A percentile compares a stretch with the other conserved stretches of the same genome.
phyloP scores from a whole-genome alignment of 2,888 invertebrate genomes.

The Acanthosepion pharaonis region DNA sequence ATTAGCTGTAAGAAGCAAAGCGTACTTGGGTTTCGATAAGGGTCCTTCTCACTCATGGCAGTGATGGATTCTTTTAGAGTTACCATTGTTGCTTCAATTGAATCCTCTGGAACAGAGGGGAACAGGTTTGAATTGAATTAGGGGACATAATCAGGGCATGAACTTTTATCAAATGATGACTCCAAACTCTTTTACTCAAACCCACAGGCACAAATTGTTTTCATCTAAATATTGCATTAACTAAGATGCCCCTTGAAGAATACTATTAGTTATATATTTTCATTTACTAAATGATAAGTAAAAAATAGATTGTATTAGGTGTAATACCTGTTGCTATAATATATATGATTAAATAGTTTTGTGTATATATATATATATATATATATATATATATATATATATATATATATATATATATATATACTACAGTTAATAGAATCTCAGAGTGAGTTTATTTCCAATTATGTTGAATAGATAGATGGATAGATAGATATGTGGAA shows the following conservation, averaged over 20 bases:
- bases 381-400: no score
- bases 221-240: background rate
- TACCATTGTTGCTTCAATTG: slow-evolving; percentile 23
- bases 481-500: background rate
- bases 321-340: no score
- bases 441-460: no score
- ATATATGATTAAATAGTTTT: no score
- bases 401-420: no score
- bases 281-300: slow-evolving; percentile 33
- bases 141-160: background rate
- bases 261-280: background rate
- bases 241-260: background rate
- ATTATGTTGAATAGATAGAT: no score
- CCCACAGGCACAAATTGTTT: background rate
- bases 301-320: background rate
- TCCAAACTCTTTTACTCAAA: background rate
- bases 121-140: background rate
- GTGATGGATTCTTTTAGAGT: background rate
- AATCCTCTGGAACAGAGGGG: background rate
- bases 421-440: no score
- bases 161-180: background rate
- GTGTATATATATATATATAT: no score
- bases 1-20: background rate
- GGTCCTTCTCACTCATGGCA: background rate
- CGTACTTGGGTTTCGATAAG: background rate